phyloP scores from a whole-genome alignment of 1,140 invertebrate species.

The Penaeus chinensis region DNA sequence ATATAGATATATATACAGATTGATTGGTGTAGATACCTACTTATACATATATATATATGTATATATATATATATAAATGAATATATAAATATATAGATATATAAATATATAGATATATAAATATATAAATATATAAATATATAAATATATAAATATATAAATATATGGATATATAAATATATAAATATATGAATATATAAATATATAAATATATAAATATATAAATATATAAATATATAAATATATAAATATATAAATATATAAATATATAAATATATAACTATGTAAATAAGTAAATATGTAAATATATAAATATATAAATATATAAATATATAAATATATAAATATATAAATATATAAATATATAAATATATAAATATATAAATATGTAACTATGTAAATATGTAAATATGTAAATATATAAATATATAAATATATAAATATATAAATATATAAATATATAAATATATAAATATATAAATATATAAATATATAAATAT shows the following conservation, averaged over 20 bases:
- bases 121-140: neutral
- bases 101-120: neutral
- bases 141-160: too few relatives aligned
- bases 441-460: neutral
- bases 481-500: too few relatives aligned
- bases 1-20: too few relatives aligned
- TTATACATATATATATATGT: neutral
- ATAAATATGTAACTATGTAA: neutral
- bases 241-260: slow-evolving; percentile 1
- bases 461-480: neutral
- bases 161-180: neutral
- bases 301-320: neutral
- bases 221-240: neutral
- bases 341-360: too few relatives aligned
- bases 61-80: neutral
- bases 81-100: too few relatives aligned
- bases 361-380: too few relatives aligned
- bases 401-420: neutral
- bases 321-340: slow-evolving; percentile 12
- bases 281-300: too few relatives aligned
- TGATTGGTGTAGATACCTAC: too few relatives aligned
- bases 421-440: too few relatives aligned
- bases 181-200: neutral
- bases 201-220: neutral
- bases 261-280: neutral